Percentiles rank a stretch among this genome's conserved stretches.
These are phyloP conservation scores for Pomatorhinus ruficollis DNA, from an alignment of 2,113 vertebrate genomes.

Conservation along the genomic window DNA sequence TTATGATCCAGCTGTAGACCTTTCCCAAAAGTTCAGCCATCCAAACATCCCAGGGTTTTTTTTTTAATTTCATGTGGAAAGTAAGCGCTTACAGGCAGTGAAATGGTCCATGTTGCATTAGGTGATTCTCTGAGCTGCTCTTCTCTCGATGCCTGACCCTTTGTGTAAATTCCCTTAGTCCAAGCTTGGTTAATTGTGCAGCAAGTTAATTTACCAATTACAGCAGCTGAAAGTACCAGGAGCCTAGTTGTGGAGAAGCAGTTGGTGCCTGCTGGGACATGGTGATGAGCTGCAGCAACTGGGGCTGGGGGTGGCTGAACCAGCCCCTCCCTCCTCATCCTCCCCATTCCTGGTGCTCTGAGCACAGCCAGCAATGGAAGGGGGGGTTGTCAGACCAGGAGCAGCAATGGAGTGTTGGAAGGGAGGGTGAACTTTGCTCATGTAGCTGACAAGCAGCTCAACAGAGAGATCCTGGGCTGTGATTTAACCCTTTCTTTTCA, in stretches of 20 bases:
- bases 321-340: background rate
- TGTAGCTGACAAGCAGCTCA: background rate
- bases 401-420: background rate
- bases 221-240: background rate
- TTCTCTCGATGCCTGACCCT: background rate
- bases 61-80: background rate
- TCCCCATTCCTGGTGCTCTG: background rate
- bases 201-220: background rate
- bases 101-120: rapidly evolving
- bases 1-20: background rate
- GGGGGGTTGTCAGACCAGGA: background rate
- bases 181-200: background rate
- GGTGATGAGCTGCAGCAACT: background rate
- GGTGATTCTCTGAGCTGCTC: background rate
- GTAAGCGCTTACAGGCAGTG: background rate
- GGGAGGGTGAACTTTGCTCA: background rate
- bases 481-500: background rate
- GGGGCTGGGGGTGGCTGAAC: background rate
- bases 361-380: background rate
- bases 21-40: background rate
- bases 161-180: background rate
- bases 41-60: background rate
- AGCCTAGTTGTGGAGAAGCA: background rate
- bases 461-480: background rate
- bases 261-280: background rate